Evolutionary conservation across 1,140 invertebrate species (phyloP).

Genomic region (Marisa cornuarietis): DNA sequence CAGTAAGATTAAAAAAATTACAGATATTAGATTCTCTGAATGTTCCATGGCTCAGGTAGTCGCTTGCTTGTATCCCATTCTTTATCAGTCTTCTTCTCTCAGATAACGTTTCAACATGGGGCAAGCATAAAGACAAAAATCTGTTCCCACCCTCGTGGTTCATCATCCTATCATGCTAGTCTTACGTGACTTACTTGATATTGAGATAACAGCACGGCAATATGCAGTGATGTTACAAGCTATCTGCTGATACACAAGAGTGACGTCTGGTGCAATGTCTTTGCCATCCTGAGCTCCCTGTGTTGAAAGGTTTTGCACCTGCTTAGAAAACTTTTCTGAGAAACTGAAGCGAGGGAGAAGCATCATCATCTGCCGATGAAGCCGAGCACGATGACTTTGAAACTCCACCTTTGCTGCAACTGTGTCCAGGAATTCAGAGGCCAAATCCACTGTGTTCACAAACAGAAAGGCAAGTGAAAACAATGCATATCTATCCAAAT

Average conservation of each 20-base stretch:
- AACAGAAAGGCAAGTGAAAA: not conserved
- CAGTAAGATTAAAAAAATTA: no score
- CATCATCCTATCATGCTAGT: not conserved
- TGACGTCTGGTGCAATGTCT: constrained; percentile 46
- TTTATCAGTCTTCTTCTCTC: no score
- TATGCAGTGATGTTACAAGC: constrained; percentile 58
- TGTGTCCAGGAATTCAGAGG: constrained; percentile 43
- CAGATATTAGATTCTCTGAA: no score
- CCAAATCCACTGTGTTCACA: constrained; percentile 38
- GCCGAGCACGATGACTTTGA: constrained; percentile 53
- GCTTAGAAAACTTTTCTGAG: constrained; percentile 56
- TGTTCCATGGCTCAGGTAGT: no score
- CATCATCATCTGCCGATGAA: constrained; percentile 74
- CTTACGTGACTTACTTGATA: constrained; percentile 43
- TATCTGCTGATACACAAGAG: constrained; percentile 54
- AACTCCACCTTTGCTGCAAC: constrained; percentile 60
- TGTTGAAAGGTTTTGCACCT: constrained; percentile 45
- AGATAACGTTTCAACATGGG: no score
- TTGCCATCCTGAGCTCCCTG: constrained; percentile 64
- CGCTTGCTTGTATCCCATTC: no score
- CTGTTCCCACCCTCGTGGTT: no score
- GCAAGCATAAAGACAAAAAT: no score
- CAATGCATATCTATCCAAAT: not conserved
- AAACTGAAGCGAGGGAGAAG: constrained; percentile 75
- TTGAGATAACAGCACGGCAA: constrained; percentile 55